A percentile compares a stretch with the other conserved stretches of the same genome.
Evolutionary conservation across 2,888 invertebrate species (phyloP).

Genomic region (Chloroclysta siterata): DNA sequence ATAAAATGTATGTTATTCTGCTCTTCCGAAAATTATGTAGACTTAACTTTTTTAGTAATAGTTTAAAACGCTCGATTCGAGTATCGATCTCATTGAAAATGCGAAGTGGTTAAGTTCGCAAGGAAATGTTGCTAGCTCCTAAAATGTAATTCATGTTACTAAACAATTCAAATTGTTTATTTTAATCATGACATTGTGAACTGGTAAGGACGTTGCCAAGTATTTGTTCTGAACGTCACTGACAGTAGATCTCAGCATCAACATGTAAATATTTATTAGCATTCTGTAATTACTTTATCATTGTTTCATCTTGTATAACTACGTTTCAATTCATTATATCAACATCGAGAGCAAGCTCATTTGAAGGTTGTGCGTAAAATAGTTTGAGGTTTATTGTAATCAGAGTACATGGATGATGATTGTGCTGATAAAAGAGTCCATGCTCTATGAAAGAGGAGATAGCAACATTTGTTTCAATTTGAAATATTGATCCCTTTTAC

Average conservation of each 20-base stretch:
- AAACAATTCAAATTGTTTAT: constrained; percentile 23
- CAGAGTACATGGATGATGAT: constrained; percentile 44
- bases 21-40: constrained; percentile 39
- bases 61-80: constrained; percentile 60
- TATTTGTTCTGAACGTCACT: constrained; percentile 43
- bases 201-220: constrained; percentile 41
- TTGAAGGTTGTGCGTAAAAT: constrained; percentile 74
- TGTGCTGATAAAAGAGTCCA: constrained; percentile 37
- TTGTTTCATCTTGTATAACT: constrained; percentile 40
- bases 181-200: constrained; percentile 31
- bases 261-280: constrained; percentile 53
- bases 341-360: constrained; percentile 64
- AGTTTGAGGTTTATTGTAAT: constrained; percentile 66
- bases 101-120: constrained; percentile 52
- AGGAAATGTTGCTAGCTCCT: constrained; percentile 76
- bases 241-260: constrained; percentile 55
- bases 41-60: constrained; percentile 63
- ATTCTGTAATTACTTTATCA: constrained; percentile 30
- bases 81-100: constrained; percentile 71
- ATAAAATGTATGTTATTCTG: constrained; percentile 49
- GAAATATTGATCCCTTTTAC: constrained; percentile 1
- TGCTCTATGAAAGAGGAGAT: constrained; percentile 57
- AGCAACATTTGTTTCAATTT: constrained; percentile 67
- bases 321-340: constrained; percentile 49
- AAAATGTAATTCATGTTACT: constrained; percentile 21